Conservation (phyloP, 2,888 invertebrate genomes). For the Drosophila meridiana region DNA sequence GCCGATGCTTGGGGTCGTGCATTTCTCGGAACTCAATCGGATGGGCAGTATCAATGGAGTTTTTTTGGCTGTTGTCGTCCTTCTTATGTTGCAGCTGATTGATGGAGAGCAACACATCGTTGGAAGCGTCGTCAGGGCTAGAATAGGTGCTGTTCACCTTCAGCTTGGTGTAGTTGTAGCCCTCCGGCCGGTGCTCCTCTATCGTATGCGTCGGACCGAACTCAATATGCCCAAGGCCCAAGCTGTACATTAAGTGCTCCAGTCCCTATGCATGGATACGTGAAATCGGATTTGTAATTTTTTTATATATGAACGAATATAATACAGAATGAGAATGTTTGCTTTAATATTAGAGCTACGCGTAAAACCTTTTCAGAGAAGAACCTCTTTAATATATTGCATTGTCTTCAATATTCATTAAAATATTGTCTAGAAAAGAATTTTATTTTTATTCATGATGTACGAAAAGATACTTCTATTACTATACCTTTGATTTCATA, state of each 20-base stretch:
- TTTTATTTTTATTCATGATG: too few relatives aligned
- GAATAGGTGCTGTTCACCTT: slow-evolving; percentile 29
- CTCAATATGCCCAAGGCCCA: slow-evolving; percentile 88
- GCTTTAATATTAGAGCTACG: too few relatives aligned
- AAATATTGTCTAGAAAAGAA: too few relatives aligned
- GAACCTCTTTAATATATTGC: too few relatives aligned
- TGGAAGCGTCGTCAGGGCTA: slow-evolving; percentile 43
- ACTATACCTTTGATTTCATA: too few relatives aligned
- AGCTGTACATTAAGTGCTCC: slow-evolving; percentile 88
- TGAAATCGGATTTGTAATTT: background rate
- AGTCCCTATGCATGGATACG: slow-evolving; percentile 86
- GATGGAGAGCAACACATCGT: slow-evolving; percentile 51
- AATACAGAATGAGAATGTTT: background rate
- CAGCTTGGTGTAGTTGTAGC: slow-evolving; percentile 61
- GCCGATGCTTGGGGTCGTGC: slow-evolving; percentile 84
- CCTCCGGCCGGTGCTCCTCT: slow-evolving; percentile 82
- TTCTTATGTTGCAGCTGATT: slow-evolving; percentile 15
- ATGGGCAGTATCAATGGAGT: slow-evolving; percentile 24
- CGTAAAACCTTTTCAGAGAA: too few relatives aligned
- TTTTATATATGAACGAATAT: background rate
- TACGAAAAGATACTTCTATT: too few relatives aligned
- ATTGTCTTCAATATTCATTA: background rate
- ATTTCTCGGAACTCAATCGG: slow-evolving; percentile 81
- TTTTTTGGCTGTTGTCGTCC: slow-evolving; percentile 9
- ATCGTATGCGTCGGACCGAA: slow-evolving; percentile 85